phyloP scores from a whole-genome alignment of 1,140 invertebrate species.

The Reticulitermes speratus region DNA sequence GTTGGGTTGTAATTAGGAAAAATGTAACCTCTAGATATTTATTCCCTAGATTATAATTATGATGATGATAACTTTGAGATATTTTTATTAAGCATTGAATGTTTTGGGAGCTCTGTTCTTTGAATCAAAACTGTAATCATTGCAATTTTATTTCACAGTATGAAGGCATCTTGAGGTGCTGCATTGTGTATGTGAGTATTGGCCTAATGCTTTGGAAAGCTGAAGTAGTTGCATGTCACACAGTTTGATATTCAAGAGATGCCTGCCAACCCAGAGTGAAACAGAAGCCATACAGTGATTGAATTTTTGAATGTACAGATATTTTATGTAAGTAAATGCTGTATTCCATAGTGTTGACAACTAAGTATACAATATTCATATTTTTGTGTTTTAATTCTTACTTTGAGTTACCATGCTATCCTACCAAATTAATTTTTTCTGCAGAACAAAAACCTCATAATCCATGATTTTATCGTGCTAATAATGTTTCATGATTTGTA shows the following conservation, averaged over 20 bases:
- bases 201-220: slow-evolving; percentile 1
- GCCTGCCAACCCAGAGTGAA: slow-evolving; percentile 6
- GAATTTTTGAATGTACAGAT: slow-evolving; percentile 13
- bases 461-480: no score
- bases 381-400: neutral
- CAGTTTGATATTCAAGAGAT: no score
- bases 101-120: no score
- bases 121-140: neutral
- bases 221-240: neutral
- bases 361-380: slow-evolving; percentile 13
- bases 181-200: neutral
- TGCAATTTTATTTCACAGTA: neutral
- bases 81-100: no score
- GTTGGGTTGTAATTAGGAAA: no score
- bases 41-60: no score
- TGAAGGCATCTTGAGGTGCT: neutral
- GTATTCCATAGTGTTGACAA: slow-evolving; percentile 10
- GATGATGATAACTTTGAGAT: no score
- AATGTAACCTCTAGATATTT: no score
- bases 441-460: no score
- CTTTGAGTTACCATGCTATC: neutral
- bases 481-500: no score
- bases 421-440: no score
- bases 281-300: neutral
- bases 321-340: slow-evolving; percentile 19